These are phyloP conservation scores for Phalacrocorax pelagicus DNA, from an alignment of 2,113 vertebrate species.

Conservation along the genomic window DNA sequence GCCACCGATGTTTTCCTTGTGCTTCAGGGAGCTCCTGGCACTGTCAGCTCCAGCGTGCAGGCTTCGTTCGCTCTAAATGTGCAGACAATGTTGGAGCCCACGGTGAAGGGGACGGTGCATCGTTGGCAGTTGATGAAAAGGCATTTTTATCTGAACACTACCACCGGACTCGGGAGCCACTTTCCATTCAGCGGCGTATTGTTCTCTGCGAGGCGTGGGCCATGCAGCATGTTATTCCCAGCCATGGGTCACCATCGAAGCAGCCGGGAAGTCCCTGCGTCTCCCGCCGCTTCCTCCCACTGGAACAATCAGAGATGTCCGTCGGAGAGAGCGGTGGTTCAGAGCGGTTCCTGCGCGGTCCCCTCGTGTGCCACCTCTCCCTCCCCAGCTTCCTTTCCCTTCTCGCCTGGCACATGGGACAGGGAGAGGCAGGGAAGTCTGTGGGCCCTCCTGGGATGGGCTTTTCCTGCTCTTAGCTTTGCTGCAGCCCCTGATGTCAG, in stretches of 20 bases:
- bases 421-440: background rate
- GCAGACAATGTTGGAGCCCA: accelerated
- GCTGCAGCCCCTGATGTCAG: background rate
- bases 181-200: background rate
- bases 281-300: background rate
- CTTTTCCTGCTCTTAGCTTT: constrained; percentile 43
- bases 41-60: background rate
- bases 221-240: background rate
- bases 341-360: background rate
- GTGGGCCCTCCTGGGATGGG: background rate
- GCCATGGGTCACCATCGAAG: background rate
- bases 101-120: background rate
- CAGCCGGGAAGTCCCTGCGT: background rate
- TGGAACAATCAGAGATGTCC: background rate
- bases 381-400: background rate
- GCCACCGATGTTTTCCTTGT: background rate
- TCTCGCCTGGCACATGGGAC: background rate
- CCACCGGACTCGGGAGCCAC: background rate
- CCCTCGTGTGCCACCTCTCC: background rate
- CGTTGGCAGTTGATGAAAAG: background rate
- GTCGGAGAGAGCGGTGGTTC: background rate
- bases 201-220: background rate
- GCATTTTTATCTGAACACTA: background rate
- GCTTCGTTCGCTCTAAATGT: accelerated
- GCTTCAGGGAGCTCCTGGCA: background rate